Evolutionary conservation across 2,888 invertebrate species (phyloP).

Genomic region (Panopea generosa): DNA sequence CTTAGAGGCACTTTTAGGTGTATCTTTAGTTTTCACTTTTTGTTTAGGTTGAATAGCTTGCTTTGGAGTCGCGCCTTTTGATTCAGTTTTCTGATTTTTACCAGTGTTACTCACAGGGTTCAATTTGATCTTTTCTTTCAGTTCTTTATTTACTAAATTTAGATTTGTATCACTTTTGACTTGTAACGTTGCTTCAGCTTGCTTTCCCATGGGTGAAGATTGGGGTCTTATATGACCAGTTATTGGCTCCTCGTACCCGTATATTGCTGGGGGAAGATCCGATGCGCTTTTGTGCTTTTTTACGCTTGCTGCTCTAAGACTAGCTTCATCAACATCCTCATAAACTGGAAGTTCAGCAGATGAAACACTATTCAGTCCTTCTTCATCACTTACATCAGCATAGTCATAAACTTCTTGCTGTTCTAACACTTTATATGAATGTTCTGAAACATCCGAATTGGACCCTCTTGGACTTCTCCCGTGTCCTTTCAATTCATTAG

Average conservation of each 20-base stretch:
- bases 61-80: too few species aligned
- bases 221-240: slow-evolving; percentile 11
- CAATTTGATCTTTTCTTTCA: slow-evolving; percentile 10
- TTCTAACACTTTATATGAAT: slow-evolving; percentile 14
- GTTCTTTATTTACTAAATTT: slow-evolving; percentile 7
- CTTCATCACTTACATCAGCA: slow-evolving; percentile 29
- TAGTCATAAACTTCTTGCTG: slow-evolving; percentile 32
- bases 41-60: too few species aligned
- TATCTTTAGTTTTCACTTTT: not conserved
- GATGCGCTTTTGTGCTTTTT: slow-evolving; percentile 35
- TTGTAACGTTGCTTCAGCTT: not conserved
- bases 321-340: slow-evolving; percentile 37
- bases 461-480: not conserved
- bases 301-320: slow-evolving; percentile 17
- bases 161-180: not conserved
- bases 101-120: slow-evolving; percentile 8
- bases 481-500: slow-evolving; percentile 7
- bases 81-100: too few species aligned
- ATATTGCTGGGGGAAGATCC: slow-evolving; percentile 8
- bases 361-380: not conserved
- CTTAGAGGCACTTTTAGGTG: not conserved
- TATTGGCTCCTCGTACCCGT: slow-evolving; percentile 36
- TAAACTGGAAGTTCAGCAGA: slow-evolving; percentile 13
- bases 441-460: slow-evolving; percentile 5
- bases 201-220: slow-evolving; percentile 4